Percentiles rank a stretch among this genome's conserved stretches.
Evolutionary conservation across 2,888 invertebrate genomes (phyloP).

Genomic region (Ethmia dodecea): DNA sequence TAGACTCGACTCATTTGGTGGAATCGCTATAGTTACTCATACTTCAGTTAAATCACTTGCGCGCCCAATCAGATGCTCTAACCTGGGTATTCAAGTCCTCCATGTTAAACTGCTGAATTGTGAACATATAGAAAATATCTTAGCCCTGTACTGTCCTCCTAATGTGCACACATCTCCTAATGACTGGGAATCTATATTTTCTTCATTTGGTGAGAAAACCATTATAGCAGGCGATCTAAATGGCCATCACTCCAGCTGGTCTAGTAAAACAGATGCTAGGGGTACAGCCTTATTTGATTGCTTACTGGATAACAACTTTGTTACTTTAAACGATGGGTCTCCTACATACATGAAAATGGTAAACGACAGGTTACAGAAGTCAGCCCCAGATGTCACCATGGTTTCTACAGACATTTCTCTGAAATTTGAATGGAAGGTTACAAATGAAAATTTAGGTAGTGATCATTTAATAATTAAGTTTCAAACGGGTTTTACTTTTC

Average conservation of each 20-base stretch:
- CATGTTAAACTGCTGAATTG: constrained; percentile 12
- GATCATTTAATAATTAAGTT: constrained; percentile 15
- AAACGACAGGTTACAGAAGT: neutral
- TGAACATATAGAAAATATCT: constrained; percentile 10
- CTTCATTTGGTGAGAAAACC: constrained; percentile 2
- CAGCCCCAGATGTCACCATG: neutral
- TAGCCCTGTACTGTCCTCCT: constrained; percentile 16
- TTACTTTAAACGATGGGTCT: neutral
- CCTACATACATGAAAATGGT: neutral
- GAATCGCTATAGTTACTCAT: constrained; percentile 14
- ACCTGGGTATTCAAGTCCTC: constrained; percentile 12
- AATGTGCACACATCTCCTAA: constrained; percentile 1
- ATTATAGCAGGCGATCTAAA: constrained; percentile 17
- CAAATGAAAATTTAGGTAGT: constrained; percentile 7
- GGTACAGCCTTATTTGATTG: constrained; percentile 13
- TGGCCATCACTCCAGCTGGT: constrained; percentile 14
- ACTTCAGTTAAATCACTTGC: constrained; percentile 7
- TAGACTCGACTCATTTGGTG: constrained; percentile 14
- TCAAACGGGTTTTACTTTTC: neutral
- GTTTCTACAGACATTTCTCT: neutral
- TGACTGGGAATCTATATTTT: constrained; percentile 10
- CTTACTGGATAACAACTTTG: neutral
- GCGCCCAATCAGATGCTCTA: neutral
- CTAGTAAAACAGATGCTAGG: constrained; percentile 11
- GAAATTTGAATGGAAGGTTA: neutral